Evolutionary conservation across 2,113 vertebrate genomes (phyloP), one percentile per base, ranked within the genome.

Genomic region (Phrynocephalus versicolor): DNA sequence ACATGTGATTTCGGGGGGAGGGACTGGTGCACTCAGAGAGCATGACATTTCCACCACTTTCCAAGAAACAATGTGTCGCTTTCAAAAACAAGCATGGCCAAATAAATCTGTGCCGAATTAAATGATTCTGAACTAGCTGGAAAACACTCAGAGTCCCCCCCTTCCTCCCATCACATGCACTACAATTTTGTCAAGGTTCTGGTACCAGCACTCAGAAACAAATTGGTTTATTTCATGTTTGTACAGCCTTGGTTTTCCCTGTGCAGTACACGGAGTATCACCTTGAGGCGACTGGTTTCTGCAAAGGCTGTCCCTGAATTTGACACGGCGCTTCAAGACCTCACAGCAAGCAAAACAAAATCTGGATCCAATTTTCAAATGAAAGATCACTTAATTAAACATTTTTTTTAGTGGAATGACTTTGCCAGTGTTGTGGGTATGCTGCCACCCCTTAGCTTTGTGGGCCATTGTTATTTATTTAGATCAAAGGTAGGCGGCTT

Each of bases 331-430:
- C 65, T 55, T 83, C 93, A 82, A 88, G 86, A 69, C 92, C 91
- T 93, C 91, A 89, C 77, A 10, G 88, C 86, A 85, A 93, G 91
- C 87, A 85, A 83, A 96, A 51, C 45, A 51, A 37, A 55, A 92
- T 93, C 95, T 96, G 96, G 94, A 95, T 95, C 93, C 90, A 95
- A 94, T 96, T 96, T 96, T 91, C 88, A 94, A 95, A 95, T 93
- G 91, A 95, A 96, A 95, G 91, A 92, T 90, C 90, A 92, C 90
- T 94, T 92, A 84, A 90, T 93, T 81, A 72, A 90, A 94, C 91
- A 92, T 93, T 92, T 95, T 92, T 94, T 33, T 35, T 35, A 70
- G n/a, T 93, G 90, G 92, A 94, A 94, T 93, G 83, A 77, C 90
- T 93, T 90, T 89, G 90, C 83, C 58, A 80, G 76, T 86, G 69